Base-by-base conservation (phyloP, 2,797 vertebrate genomes). In the Peromyscus attwateri region DNA sequence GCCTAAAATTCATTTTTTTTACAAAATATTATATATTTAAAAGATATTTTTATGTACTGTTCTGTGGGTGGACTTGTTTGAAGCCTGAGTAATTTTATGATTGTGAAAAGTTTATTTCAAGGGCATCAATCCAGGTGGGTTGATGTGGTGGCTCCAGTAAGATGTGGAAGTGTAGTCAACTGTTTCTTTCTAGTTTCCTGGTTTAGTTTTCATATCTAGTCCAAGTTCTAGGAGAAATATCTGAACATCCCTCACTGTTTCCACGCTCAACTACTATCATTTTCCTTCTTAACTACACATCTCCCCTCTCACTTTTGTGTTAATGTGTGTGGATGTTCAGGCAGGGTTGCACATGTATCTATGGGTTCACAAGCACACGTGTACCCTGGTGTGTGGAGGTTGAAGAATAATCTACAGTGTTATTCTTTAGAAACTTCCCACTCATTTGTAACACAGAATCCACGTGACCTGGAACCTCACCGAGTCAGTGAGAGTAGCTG, bases 71-170 rank as follows among this genome's bases (percentile, higher is more conserved):
- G 40, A 43, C 21, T 37, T 79, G 19, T 73, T 76, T 80, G 82
- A 92, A 89, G 27, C 5, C 43, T 8, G 21, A 37, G 13, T 46
- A 2, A 19, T 27, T 77, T 94, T 70, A 79, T 31, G 55, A 89
- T 6, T 29, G 62, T n/a, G 77, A 62, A 84, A 85, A 85, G 31
- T 29, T 92, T 83, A 76, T 11, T 90, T 92, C 37, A 57, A 64
- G 2, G 19, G 1, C 10, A 6, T 3, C 60, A 17, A 46, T 75
- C 29, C 19, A 91, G 31, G 37, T 31, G 1, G 64, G 29, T 92
- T 8, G 7, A 8, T 17, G 11, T 7, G 25, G 91, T 3, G 19
- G 81, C 40, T 60, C 37, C 7, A 31, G 75, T 76, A 49, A 81
- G 37, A 52, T n/a, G 11, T 49, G 37, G 10, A 49, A 52, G 73